A percentile compares a stretch with the other conserved stretches of the same genome.
Evolutionary conservation across 2,113 vertebrate genomes (phyloP).

Genomic region (Dolichallabes microphthalmus): DNA sequence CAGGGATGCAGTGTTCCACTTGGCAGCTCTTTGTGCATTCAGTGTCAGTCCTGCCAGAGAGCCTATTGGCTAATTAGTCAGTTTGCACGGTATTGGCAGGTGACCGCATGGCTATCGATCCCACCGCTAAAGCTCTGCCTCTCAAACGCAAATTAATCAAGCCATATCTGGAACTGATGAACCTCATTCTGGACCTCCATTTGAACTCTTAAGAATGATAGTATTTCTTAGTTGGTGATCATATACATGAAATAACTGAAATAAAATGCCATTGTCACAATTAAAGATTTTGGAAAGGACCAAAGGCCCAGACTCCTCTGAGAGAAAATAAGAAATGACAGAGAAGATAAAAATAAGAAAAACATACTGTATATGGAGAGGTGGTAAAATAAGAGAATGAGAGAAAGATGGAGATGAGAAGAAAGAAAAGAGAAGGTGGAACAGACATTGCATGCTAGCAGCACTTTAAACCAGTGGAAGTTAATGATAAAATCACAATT

Average conservation of each 20-base stretch:
- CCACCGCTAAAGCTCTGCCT: conserved; percentile 61
- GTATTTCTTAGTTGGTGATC: conserved; percentile 26
- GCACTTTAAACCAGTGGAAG: conserved; percentile 27
- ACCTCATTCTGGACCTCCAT: conserved; percentile 37
- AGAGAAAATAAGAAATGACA: not conserved
- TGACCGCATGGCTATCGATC: conserved; percentile 71
- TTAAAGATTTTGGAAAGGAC: not conserved
- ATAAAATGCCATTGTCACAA: conserved; percentile 12
- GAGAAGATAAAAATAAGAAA: not conserved
- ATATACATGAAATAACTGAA: conserved; percentile 5
- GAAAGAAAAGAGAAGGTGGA: not conserved
- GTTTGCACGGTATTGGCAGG: conserved; percentile 71
- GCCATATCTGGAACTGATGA: conserved; percentile 57
- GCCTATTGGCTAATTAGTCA: conserved; percentile 73
- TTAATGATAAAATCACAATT: conserved; percentile 41
- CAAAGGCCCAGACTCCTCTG: not conserved
- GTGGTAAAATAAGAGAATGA: too few relatives aligned
- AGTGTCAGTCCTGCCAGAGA: conserved; percentile 59
- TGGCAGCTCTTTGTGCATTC: conserved; percentile 57
- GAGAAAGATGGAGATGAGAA: not conserved
- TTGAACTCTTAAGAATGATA: conserved; percentile 15
- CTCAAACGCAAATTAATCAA: conserved; percentile 71
- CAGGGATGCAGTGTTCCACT: conserved; percentile 32
- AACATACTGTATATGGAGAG: not conserved
- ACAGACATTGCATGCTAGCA: not conserved